A percentile compares a stretch with the other conserved stretches of the same genome.
phyloP scores from a whole-genome alignment of 2,797 vertebrate species.

The Smutsia temminckii region DNA sequence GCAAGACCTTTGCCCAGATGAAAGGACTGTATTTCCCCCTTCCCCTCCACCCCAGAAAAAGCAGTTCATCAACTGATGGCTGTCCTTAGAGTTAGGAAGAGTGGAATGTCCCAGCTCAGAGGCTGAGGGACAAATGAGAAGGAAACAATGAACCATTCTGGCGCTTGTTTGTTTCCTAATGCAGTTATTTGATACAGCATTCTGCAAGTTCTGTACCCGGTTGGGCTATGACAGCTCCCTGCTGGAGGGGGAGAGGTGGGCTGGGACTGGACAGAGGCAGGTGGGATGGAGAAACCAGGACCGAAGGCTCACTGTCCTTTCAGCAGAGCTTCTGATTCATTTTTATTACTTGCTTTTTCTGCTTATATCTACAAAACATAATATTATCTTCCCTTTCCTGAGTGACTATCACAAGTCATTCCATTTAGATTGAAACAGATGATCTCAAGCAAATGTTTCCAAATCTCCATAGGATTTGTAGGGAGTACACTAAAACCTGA shows the following conservation, averaged over 20 bases:
- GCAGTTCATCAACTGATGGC: neutral
- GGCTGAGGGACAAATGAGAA: neutral
- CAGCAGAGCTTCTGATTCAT: neutral
- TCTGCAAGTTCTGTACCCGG: neutral
- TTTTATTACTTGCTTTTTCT: neutral
- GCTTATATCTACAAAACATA: neutral
- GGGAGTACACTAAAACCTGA: neutral
- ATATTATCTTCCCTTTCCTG: neutral
- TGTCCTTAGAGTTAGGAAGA: neutral
- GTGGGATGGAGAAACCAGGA: neutral
- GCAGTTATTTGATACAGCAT: neutral
- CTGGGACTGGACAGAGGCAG: fast-evolving
- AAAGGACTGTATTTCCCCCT: neutral
- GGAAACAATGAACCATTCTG: neutral
- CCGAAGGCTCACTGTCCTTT: neutral
- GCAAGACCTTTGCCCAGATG: neutral
- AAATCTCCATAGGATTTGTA: neutral
- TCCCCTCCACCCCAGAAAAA: neutral
- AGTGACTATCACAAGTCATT: neutral
- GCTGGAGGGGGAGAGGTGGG: neutral
- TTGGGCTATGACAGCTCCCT: neutral
- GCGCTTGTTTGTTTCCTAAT: neutral
- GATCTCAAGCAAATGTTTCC: neutral
- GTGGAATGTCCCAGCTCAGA: fast-evolving
- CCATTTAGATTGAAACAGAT: neutral